Percentiles rank a stretch among this genome's conserved stretches.
Conservation (phyloP, 2,113 vertebrate species). For the Eonycteris spelaea region DNA sequence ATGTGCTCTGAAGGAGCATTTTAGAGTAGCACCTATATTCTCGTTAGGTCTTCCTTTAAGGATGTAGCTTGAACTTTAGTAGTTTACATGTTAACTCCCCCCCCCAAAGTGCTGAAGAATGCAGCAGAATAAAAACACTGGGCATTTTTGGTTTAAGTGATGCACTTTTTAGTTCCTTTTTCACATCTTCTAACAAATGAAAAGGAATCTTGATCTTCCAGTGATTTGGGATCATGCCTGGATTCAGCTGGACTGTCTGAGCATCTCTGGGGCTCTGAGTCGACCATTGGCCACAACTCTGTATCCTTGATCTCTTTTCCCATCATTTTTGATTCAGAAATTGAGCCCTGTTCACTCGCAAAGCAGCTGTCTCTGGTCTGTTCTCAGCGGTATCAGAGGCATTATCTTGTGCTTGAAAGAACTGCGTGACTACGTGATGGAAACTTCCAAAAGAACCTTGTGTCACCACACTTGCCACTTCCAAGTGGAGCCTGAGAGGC, state of each 20-base stretch:
- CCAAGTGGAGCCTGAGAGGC: not conserved
- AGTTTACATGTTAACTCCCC: not conserved
- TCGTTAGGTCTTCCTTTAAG: not conserved
- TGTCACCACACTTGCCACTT: not conserved
- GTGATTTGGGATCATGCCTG: not conserved
- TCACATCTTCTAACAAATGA: not conserved
- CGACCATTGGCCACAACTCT: not conserved
- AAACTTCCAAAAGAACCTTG: not conserved
- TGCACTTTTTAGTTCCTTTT: conserved; percentile 8
- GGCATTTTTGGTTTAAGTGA: not conserved
- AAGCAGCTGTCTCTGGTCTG: not conserved
- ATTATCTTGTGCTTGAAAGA: conserved; percentile 8
- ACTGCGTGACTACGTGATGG: not conserved
- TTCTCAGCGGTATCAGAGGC: not conserved
- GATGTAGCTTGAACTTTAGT: not conserved
- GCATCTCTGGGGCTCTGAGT: not conserved
- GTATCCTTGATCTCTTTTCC: not conserved
- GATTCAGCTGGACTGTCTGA: not conserved
- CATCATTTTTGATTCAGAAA: not conserved
- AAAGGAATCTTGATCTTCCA: not conserved
- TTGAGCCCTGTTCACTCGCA: not conserved
- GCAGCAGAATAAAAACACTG: not conserved
- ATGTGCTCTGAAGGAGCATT: not conserved
- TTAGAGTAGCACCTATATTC: not conserved
- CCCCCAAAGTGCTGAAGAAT: not conserved